Evolutionary conservation across 92 coral and sea anemone species (phyloP).

Genomic region (Zoanthus sociatus): DNA sequence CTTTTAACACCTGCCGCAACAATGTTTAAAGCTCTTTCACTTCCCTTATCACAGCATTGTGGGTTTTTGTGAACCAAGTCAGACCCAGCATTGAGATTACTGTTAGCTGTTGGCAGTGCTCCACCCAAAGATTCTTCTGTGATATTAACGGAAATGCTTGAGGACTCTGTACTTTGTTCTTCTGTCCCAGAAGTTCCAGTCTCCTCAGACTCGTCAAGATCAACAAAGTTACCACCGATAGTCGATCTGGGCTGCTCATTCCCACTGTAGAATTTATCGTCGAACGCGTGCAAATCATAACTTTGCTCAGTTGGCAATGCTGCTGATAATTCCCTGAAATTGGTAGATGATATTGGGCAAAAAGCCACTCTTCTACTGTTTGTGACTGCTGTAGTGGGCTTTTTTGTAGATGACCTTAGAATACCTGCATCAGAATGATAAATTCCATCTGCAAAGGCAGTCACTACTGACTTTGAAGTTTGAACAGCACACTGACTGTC

Average conservation of each 20-base stretch:
- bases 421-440: slow-evolving; percentile 48
- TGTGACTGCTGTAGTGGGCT: slow-evolving; percentile 36
- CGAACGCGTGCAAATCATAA: slow-evolving; percentile 11
- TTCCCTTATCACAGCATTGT: not conserved
- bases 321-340: not conserved
- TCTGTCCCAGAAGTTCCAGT: slow-evolving; percentile 30
- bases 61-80: not conserved
- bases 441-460: slow-evolving; percentile 32
- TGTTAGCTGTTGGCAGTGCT: not conserved
- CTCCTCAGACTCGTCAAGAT: slow-evolving; percentile 43
- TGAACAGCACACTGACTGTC: slow-evolving; percentile 24
- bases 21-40: not conserved
- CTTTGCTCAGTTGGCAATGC: not conserved
- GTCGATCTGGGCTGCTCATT: slow-evolving; percentile 47
- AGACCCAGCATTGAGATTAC: not conserved
- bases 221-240: slow-evolving; percentile 45
- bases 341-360: not conserved
- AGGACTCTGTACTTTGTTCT: slow-evolving; percentile 41
- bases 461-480: slow-evolving; percentile 19
- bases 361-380: not conserved
- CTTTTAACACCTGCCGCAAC: not conserved
- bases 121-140: not conserved
- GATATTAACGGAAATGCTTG: slow-evolving; percentile 22
- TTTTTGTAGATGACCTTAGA: slow-evolving; percentile 24
- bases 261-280: slow-evolving; percentile 41